Conservation (phyloP, 1,140 invertebrate species). For the Caenorhabditis inopinata region DNA sequence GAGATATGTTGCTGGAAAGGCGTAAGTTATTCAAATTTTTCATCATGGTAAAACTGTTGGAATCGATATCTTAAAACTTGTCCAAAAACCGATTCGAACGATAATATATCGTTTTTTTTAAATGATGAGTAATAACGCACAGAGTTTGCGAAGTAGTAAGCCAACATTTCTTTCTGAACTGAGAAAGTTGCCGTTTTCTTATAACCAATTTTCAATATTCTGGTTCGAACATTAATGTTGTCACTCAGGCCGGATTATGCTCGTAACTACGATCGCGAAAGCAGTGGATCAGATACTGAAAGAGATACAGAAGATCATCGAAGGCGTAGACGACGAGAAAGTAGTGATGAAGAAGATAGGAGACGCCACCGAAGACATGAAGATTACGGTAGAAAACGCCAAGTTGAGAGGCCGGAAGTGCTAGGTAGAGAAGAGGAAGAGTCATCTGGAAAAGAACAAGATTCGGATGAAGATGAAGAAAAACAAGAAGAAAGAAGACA, state of each 20-base stretch:
- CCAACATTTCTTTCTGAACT: too few species aligned
- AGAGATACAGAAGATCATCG: constrained; percentile 60
- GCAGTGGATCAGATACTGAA: constrained; percentile 72
- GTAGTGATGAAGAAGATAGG: not conserved
- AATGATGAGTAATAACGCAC: too few species aligned
- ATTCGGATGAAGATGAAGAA: constrained; percentile 40
- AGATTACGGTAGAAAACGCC: not conserved
- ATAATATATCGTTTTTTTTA: too few species aligned
- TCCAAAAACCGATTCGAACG: too few species aligned
- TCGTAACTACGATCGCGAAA: constrained; percentile 54
- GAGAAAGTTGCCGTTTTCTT: too few species aligned
- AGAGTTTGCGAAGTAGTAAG: too few species aligned
- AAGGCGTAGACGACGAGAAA: not conserved
- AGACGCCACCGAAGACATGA: not conserved
- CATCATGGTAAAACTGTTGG: too few species aligned
- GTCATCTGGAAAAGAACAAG: constrained; percentile 12
- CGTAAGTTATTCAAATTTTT: constrained; percentile 52
- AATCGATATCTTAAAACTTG: too few species aligned
- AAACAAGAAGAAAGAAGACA: constrained; percentile 29
- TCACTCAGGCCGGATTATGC: constrained; percentile 67
- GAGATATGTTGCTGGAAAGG: constrained; percentile 70
- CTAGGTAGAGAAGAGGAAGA: constrained; percentile 10
- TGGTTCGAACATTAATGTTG: not conserved
- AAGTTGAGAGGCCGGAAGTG: constrained; percentile 36
- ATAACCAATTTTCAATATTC: not conserved